Conservation (phyloP, 30 jellyfish, hydroid and myxozoan genomes). For the Aurelia sp. region DNA sequence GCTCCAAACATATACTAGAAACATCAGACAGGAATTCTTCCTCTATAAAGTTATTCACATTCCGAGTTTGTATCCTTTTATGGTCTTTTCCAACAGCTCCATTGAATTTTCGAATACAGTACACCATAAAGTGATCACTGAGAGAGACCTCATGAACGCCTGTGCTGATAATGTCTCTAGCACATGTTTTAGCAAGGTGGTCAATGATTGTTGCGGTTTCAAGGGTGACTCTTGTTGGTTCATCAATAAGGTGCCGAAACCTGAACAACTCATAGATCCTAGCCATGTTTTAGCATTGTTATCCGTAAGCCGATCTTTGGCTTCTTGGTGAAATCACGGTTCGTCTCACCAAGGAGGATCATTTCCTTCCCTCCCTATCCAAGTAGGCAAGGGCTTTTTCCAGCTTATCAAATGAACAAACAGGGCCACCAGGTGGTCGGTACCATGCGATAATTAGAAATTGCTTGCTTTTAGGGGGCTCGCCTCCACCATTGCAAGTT, state of each 20-base stretch:
- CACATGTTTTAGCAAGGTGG: constrained; percentile 38
- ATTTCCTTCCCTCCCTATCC: constrained; percentile 23
- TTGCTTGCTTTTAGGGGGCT: not conserved
- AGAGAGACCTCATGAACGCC: constrained; percentile 35
- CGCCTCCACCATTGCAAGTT: constrained; percentile 1
- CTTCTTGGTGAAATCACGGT: too few relatives aligned
- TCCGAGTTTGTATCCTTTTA: constrained; percentile 25
- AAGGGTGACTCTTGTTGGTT: constrained; percentile 28
- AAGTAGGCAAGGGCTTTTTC: constrained; percentile 34
- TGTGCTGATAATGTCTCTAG: constrained; percentile 17
- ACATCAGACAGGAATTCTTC: too few relatives aligned
- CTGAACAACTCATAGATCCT: constrained; percentile 37
- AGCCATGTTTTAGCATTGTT: not conserved
- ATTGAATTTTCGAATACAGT: constrained; percentile 27
- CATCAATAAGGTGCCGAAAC: constrained; percentile 32
- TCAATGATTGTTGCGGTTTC: constrained; percentile 5
- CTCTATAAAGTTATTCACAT: too few relatives aligned
- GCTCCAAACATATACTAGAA: too few relatives aligned
- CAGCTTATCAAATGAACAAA: constrained; percentile 39
- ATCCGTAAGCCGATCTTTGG: too few relatives aligned
- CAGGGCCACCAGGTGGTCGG: constrained; percentile 5
- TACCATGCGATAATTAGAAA: constrained; percentile 1
- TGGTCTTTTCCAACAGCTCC: constrained; percentile 34
- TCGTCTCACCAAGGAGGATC: too few relatives aligned
- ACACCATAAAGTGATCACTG: constrained; percentile 43